Evolutionary conservation across 2,113 vertebrate genomes (phyloP).

Genomic region (Archocentrus centrarchus): DNA sequence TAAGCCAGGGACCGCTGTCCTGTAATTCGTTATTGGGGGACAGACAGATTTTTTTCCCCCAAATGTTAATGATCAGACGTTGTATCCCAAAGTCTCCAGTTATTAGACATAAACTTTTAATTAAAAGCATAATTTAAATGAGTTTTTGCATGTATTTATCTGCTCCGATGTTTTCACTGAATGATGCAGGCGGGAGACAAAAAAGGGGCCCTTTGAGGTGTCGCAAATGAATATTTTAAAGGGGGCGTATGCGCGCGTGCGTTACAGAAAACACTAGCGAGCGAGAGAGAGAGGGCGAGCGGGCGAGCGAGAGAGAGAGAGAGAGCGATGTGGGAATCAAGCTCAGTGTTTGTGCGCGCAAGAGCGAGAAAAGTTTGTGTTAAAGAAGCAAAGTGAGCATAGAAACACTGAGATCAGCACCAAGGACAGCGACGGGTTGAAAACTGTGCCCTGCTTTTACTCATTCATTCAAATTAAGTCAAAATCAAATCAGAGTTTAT

Average conservation of each 20-base stretch:
- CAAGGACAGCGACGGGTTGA: conserved; percentile 28
- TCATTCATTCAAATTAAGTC: too few relatives aligned
- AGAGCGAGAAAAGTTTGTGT: neutral
- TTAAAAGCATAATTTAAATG: neutral
- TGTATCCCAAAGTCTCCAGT: neutral
- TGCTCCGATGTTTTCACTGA: neutral
- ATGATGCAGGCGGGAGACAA: conserved; percentile 48
- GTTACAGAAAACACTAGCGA: neutral
- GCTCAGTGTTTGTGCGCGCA: neutral
- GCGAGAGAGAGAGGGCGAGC: neutral
- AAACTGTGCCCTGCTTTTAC: neutral
- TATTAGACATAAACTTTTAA: neutral
- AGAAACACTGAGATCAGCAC: conserved; percentile 32
- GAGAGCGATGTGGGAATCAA: neutral
- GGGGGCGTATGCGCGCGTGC: neutral
- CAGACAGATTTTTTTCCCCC: neutral
- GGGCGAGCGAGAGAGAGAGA: neutral
- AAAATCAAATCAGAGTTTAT: too few relatives aligned
- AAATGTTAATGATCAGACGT: neutral
- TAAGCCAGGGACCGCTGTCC: neutral
- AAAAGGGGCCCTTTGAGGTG: conserved; percentile 50
- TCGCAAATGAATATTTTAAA: conserved; percentile 52
- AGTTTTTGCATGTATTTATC: neutral
- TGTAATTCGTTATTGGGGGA: neutral
- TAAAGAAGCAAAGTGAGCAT: neutral